Evolutionary conservation across 2,888 invertebrate genomes (phyloP).

Genomic region (Drosophila percnosoma): DNA sequence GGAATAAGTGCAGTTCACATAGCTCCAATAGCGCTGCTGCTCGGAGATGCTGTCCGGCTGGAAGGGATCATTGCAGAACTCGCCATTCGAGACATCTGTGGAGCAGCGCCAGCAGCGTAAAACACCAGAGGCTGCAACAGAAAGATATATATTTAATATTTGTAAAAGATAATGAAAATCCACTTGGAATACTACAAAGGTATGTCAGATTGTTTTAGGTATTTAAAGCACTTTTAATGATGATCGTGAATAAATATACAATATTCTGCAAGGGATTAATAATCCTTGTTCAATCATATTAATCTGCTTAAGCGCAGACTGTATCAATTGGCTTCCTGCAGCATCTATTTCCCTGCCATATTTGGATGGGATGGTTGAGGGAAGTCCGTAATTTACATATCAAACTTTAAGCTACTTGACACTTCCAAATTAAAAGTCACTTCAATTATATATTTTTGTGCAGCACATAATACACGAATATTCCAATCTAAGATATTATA

Average conservation of each 20-base stretch:
- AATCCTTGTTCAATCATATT: background rate
- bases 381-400: background rate
- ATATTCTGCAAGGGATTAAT: background rate
- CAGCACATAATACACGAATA: background rate
- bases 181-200: background rate
- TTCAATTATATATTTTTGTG: background rate
- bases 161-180: background rate
- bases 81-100: constrained; percentile 88
- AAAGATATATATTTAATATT: background rate
- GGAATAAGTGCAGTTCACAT: constrained; percentile 85
- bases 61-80: constrained; percentile 90
- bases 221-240: background rate
- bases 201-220: background rate
- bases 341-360: background rate
- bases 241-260: background rate
- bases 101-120: constrained; percentile 92
- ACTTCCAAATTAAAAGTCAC: background rate
- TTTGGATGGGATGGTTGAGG: background rate
- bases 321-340: background rate
- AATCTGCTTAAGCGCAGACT: background rate
- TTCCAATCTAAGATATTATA: background rate
- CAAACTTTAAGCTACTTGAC: background rate
- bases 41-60: constrained; percentile 85
- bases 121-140: constrained; percentile 87
- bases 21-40: constrained; percentile 85